phyloP scores from a whole-genome alignment of 2,113 vertebrate genomes.

The Pipra filicauda region DNA sequence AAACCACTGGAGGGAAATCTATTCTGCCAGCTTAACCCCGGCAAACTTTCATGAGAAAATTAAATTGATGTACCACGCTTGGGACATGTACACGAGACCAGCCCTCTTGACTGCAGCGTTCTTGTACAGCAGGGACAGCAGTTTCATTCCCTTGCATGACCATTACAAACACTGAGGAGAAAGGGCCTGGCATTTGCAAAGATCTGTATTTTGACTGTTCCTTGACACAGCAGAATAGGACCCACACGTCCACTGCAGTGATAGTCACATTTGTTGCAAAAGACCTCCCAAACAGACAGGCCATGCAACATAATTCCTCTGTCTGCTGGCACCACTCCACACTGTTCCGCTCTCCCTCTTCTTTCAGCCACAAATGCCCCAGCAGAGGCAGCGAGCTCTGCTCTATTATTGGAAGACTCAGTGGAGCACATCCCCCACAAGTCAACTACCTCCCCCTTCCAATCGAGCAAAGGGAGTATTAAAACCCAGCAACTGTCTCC shows the following conservation, averaged over 20 bases:
- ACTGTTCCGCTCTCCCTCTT: background rate
- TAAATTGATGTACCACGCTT: background rate
- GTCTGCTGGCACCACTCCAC: conserved; percentile 48
- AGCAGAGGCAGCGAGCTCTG: background rate
- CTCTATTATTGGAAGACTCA: conserved; percentile 29
- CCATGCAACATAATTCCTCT: background rate
- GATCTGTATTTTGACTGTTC: background rate
- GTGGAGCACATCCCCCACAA: conserved; percentile 16
- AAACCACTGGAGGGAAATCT: background rate
- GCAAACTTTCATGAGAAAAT: background rate
- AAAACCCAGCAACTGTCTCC: conserved; percentile 51
- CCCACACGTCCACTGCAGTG: background rate
- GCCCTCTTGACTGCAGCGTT: background rate
- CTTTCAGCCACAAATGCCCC: conserved; percentile 42
- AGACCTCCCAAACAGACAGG: background rate
- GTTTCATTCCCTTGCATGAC: background rate
- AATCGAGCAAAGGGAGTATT: background rate
- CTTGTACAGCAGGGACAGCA: background rate
- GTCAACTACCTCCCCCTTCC: background rate
- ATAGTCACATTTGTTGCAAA: conserved; percentile 4
- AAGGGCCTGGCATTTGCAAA: background rate
- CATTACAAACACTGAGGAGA: background rate
- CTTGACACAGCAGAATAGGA: background rate
- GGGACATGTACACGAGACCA: background rate
- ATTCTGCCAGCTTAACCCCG: conserved; percentile 1